Evolutionary conservation across 2,888 invertebrate species (phyloP).

Genomic region (Lamellibrachia columna): DNA sequence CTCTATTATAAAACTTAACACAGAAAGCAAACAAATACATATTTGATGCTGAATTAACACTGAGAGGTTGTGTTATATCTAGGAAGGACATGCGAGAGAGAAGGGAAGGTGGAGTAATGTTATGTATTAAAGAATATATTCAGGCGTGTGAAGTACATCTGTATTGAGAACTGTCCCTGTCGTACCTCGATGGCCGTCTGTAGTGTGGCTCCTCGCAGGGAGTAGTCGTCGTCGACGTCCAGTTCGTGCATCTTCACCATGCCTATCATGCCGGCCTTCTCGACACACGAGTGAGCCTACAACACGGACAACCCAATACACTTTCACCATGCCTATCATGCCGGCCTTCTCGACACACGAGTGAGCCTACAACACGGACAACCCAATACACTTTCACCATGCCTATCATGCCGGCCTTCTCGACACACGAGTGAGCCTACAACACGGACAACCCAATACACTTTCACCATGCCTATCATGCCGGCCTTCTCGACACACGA

Average conservation of each 20-base stretch:
- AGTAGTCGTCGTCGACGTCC: conserved; percentile 62
- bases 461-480: conserved; percentile 53
- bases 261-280: conserved; percentile 66
- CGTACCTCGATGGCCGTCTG: conserved; percentile 71
- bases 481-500: conserved; percentile 52
- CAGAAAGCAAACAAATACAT: not conserved
- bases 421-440: conserved; percentile 63
- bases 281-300: conserved; percentile 67
- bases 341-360: conserved; percentile 67
- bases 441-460: conserved; percentile 49
- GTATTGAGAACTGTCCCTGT: not conserved
- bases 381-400: conserved; percentile 58
- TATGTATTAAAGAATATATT: not conserved
- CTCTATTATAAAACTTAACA: too few species aligned
- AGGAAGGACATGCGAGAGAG: too few species aligned
- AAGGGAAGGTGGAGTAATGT: not conserved
- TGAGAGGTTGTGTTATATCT: too few species aligned
- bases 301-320: conserved; percentile 38
- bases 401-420: conserved; percentile 66
- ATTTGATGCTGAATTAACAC: not conserved
- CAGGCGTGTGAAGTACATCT: not conserved
- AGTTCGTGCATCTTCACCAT: conserved; percentile 65
- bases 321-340: conserved; percentile 64
- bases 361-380: conserved; percentile 56
- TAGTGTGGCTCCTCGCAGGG: conserved; percentile 59